Evolutionary conservation across 1,140 invertebrate species (phyloP).

Genomic region (Penaeus indicus): DNA sequence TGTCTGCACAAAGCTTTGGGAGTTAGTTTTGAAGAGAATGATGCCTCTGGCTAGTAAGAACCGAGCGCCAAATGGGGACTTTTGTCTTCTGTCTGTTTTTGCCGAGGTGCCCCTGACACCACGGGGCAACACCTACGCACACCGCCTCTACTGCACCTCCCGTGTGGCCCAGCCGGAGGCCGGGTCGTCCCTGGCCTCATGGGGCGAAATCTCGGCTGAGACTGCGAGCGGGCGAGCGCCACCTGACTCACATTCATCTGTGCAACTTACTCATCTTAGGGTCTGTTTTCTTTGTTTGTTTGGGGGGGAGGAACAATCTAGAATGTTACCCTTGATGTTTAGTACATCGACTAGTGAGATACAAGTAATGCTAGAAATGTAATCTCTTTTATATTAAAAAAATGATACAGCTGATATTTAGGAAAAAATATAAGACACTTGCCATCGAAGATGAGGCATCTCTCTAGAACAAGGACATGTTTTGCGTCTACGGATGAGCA

Average conservation of each 20-base stretch:
- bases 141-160: slow-evolving; percentile 7
- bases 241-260: too few species aligned
- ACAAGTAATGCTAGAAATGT: slow-evolving; percentile 19
- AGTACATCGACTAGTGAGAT: neutral
- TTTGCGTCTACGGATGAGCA: slow-evolving; percentile 4
- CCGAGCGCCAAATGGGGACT: slow-evolving; percentile 3
- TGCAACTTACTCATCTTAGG: too few species aligned
- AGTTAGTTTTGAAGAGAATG: slow-evolving; percentile 42
- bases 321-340: too few species aligned
- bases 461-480: slow-evolving; percentile 25
- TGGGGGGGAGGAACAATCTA: too few species aligned
- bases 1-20: slow-evolving; percentile 40
- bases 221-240: too few species aligned
- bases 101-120: slow-evolving; percentile 2
- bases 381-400: slow-evolving; percentile 15
- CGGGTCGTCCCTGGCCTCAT: neutral
- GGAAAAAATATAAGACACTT: slow-evolving; percentile 14
- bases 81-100: neutral
- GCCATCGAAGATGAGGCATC: slow-evolving; percentile 51
- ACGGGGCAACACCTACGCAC: slow-evolving; percentile 33
- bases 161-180: neutral
- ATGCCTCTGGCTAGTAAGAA: slow-evolving; percentile 33
- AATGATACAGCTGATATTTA: neutral
- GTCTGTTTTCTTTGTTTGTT: too few species aligned
- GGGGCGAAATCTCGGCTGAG: too few species aligned